Percentiles rank a stretch among this genome's conserved stretches.
Evolutionary conservation across 2,797 vertebrate genomes (phyloP).

Genomic region (Triplophysa yarkandensis): DNA sequence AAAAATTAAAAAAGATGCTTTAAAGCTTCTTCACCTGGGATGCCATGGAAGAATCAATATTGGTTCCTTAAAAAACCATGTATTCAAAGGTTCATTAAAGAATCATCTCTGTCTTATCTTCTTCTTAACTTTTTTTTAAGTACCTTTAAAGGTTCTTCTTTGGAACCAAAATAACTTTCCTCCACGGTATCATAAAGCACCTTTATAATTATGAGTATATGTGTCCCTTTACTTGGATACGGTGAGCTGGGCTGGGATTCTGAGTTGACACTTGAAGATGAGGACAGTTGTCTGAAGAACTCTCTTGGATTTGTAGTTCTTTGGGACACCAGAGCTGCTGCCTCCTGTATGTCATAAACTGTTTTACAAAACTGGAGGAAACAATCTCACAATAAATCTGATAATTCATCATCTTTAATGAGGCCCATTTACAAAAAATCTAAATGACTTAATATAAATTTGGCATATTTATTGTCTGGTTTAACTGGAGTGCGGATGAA

Average conservation of each 20-base stretch:
- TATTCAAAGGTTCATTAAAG: too few relatives aligned
- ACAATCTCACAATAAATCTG: neutral
- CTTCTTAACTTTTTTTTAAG: too few relatives aligned
- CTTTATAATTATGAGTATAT: too few relatives aligned
- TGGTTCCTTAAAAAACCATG: too few relatives aligned
- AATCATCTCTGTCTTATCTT: too few relatives aligned
- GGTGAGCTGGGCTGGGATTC: constrained; percentile 23
- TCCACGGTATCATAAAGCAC: too few relatives aligned
- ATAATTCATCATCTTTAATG: neutral
- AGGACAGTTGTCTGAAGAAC: constrained; percentile 63
- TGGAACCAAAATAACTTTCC: too few relatives aligned
- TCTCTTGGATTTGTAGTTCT: constrained; percentile 62
- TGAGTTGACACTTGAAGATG: neutral
- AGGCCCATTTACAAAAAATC: neutral
- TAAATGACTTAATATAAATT: neutral
- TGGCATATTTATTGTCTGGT: neutral
- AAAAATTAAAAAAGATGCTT: too few relatives aligned
- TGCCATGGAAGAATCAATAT: too few relatives aligned
- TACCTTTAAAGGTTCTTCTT: too few relatives aligned
- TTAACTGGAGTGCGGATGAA: neutral
- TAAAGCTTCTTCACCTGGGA: too few relatives aligned
- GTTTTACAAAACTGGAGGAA: neutral
- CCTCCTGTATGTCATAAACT: constrained; percentile 57
- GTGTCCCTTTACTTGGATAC: constrained; percentile 33
- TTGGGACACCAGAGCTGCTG: constrained; percentile 61